Evolutionary conservation across 2,888 invertebrate genomes (phyloP).

Genomic region (Malachius bipustulatus): DNA sequence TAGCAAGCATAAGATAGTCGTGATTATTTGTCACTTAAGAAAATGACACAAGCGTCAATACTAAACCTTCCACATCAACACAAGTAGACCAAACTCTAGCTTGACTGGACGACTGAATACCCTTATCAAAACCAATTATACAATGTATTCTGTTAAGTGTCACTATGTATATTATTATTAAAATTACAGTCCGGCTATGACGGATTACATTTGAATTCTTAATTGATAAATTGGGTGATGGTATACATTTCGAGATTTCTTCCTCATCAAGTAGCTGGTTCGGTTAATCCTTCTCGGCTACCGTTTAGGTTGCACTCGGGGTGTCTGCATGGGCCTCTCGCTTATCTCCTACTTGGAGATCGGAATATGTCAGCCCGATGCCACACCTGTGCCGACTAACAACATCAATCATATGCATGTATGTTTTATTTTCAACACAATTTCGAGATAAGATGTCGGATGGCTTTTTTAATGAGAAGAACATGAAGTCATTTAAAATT

Average conservation of each 20-base stretch:
- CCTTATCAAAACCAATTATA: constrained; percentile 40
- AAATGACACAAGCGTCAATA: constrained; percentile 31
- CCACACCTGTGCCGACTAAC: no score
- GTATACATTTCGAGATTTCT: constrained; percentile 17
- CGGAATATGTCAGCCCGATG: no score
- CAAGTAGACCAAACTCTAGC: constrained; percentile 13
- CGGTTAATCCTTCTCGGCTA: constrained; percentile 2
- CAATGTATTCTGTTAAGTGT: constrained; percentile 37
- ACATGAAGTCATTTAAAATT: no score
- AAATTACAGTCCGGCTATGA: constrained; percentile 35
- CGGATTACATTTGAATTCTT: constrained; percentile 34
- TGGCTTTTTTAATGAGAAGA: no score
- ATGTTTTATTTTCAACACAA: no score
- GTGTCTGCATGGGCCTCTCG: constrained; percentile 17
- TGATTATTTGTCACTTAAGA: constrained; percentile 39
- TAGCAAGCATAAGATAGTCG: constrained; percentile 31
- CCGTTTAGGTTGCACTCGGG: no score
- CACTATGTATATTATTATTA: constrained; percentile 36
- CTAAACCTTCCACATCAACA: constrained; percentile 12
- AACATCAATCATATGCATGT: no score
- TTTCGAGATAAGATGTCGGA: no score
- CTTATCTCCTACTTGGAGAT: no score
- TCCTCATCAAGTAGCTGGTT: constrained; percentile 1
- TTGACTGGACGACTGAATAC: constrained; percentile 27
- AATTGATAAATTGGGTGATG: constrained; percentile 38